Conservation (phyloP, 2,113 vertebrate species). For the Nesogale talazaci region DNA sequence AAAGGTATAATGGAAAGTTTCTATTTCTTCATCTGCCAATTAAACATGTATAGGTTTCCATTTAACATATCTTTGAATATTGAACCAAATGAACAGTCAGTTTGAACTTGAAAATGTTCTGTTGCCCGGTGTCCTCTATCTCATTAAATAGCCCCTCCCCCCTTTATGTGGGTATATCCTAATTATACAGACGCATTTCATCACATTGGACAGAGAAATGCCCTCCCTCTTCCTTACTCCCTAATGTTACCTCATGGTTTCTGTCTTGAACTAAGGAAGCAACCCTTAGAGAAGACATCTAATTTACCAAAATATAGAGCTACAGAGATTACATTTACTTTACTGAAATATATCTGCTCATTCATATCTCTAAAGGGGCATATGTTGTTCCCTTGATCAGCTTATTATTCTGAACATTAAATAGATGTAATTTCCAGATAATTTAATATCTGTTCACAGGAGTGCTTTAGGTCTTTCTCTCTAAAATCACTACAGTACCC, state of each 20-base stretch:
- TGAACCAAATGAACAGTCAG: background rate
- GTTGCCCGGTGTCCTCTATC: background rate
- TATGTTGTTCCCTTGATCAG: no score
- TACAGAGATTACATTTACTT: background rate
- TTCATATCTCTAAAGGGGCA: background rate
- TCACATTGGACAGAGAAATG: background rate
- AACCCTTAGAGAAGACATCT: background rate
- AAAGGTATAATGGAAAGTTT: slow-evolving; percentile 14
- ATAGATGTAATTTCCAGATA: background rate
- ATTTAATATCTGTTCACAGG: background rate
- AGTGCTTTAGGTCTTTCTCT: background rate
- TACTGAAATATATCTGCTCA: background rate
- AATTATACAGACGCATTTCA: background rate
- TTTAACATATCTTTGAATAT: background rate
- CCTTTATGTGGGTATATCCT: background rate
- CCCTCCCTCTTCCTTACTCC: no score
- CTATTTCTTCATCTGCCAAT: background rate
- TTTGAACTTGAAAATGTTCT: background rate
- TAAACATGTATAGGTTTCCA: background rate
- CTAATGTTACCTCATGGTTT: background rate
- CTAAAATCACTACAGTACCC: background rate
- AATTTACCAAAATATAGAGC: background rate
- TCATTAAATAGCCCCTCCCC: background rate
- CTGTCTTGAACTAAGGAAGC: background rate
- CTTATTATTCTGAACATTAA: background rate